Conservation (phyloP, 2,797 vertebrate genomes). For the Sebastes paucispinis region DNA sequence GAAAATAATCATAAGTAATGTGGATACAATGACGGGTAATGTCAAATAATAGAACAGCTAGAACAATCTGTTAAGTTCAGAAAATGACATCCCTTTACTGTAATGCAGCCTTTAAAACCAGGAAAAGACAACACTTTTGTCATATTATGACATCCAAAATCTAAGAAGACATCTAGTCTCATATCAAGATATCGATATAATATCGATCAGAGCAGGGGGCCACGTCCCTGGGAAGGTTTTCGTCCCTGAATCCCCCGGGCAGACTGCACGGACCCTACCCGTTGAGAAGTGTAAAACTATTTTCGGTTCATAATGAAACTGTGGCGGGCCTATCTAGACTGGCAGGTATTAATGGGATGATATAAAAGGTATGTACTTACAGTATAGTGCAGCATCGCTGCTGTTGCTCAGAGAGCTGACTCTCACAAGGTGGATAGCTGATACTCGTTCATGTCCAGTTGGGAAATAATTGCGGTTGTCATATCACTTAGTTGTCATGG, state of each 20-base stretch:
- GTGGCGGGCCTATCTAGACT: neutral
- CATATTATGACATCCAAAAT: no score
- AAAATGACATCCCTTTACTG: rapidly evolving
- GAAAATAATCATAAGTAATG: no score
- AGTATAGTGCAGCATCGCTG: neutral
- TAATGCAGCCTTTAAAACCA: no score
- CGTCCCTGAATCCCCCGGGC: neutral
- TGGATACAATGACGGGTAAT: no score
- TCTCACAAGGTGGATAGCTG: neutral
- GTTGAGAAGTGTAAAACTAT: neutral
- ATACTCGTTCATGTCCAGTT: neutral
- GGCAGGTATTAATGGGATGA: neutral
- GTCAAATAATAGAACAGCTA: no score
- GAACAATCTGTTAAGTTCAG: no score
- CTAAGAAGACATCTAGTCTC: no score
- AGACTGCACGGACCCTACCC: neutral
- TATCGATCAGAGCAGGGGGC: no score
- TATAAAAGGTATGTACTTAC: neutral
- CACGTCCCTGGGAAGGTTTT: neutral
- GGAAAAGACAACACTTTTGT: no score
- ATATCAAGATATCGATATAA: no score
- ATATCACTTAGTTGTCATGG: constrained; percentile 12
- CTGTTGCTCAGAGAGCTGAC: neutral
- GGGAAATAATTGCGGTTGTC: constrained; percentile 19
- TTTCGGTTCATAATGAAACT: neutral